Evolutionary conservation across 2,797 vertebrate genomes (phyloP), one percentile per base, ranked within the genome.

Genomic region (Distichodus sexfasciatus): DNA sequence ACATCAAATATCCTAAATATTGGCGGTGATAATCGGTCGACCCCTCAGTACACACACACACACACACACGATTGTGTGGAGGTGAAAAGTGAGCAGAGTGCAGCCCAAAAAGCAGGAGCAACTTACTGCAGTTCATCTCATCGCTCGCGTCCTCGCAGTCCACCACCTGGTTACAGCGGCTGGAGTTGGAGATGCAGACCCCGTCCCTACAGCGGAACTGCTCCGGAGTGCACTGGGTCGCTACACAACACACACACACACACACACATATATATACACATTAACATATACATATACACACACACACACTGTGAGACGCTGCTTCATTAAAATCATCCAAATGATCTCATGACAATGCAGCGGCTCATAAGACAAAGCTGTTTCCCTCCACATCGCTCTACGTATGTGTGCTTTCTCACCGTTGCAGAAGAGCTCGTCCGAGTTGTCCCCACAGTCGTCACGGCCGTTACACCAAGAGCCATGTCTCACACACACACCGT

Each of bases 81-180:
- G n/a, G n/a, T n/a, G n/a, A n/a, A n/a, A n/a, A n/a, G n/a, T n/a
- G n/a, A n/a, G n/a, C n/a, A n/a, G n/a, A n/a, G n/a, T n/a, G n/a
- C 4, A 19, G 6, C 35, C 4, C 4, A 38, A 15, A 21, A 14
- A 7, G 6, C 0, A 11, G 50, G 3, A 38, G 11, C 7, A 24
- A 31, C 96, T 90, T 87, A 99, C 97, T 87, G 88, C 97, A 99
- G 81, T 85, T 94, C 86, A 93, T 96, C 80, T 99, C 97, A 75
- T 99, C 97, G 0, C 94, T 95, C 78, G 94, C 95, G 38, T 98
- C 96, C 29, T 92, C 87, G 50, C 97, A 99, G 79, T 99, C 96
- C 57, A 96, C 87, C 76, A 95, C 89, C 89, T 98, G 96, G 89
- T 99, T 94, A 80, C 97, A 99, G 60, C 69, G 93, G 55, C 94